Conservation (phyloP, 2,113 vertebrate species). For the Cyphomyrus plagiostoma region DNA sequence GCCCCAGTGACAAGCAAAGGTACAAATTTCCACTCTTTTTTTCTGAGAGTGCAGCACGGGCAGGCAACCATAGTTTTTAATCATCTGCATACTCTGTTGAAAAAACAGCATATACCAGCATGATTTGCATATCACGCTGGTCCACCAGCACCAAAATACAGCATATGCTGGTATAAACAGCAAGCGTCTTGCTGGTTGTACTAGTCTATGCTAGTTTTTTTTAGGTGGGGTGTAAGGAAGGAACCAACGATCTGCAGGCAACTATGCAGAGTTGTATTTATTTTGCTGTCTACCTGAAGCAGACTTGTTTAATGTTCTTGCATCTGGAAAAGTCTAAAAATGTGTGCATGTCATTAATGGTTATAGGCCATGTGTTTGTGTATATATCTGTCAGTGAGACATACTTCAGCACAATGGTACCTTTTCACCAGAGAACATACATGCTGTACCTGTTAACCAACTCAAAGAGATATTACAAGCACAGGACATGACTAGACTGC, state of each 20-base stretch:
- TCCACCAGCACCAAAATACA: background rate
- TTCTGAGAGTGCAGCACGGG: background rate
- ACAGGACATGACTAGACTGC: background rate
- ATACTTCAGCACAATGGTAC: background rate
- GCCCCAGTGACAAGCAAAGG: no score
- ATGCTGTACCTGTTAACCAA: background rate
- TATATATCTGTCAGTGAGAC: background rate
- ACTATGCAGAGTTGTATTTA: background rate
- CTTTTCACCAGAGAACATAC: background rate
- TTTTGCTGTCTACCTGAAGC: background rate
- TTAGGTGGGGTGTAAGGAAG: background rate
- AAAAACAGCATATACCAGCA: background rate
- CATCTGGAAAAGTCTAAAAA: background rate
- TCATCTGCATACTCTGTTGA: background rate
- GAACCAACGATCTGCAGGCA: background rate
- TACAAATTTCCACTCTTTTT: no score
- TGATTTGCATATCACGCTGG: background rate
- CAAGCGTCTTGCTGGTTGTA: background rate
- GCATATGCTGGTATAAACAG: background rate
- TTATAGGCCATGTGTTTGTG: background rate
- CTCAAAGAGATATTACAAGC: background rate
- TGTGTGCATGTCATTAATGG: background rate
- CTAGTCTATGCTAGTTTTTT: background rate
- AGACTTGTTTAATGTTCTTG: background rate
- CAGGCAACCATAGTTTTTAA: background rate